Evolutionary conservation across 2,113 vertebrate species (phyloP).

Genomic region (Asarcornis scutulata): DNA sequence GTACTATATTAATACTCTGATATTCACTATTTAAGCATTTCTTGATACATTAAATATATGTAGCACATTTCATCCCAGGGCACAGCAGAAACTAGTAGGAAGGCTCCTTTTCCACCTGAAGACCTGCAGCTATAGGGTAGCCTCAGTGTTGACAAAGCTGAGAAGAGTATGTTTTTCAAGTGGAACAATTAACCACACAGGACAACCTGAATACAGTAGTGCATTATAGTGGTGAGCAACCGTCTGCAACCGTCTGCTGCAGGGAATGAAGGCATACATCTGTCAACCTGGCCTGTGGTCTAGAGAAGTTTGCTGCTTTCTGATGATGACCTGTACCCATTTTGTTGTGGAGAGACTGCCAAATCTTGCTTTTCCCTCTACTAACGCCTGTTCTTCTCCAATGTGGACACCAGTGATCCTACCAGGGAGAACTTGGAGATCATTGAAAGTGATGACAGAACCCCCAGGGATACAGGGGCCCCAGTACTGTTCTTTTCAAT

Average conservation of each 20-base stretch:
- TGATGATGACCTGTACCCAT: rapidly evolving
- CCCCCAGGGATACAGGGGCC: background rate
- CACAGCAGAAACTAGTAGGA: background rate
- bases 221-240: background rate
- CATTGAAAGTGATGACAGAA: background rate
- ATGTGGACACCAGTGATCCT: background rate
- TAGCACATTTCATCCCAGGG: background rate
- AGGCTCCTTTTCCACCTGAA: background rate
- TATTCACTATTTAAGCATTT: background rate
- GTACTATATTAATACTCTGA: background rate
- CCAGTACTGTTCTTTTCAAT: background rate
- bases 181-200: rapidly evolving
- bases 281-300: background rate
- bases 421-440: background rate
- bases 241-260: background rate
- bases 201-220: background rate
- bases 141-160: background rate
- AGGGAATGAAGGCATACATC: background rate
- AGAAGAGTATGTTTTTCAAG: background rate
- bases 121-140: background rate
- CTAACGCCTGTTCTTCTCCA: background rate
- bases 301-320: background rate
- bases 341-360: background rate
- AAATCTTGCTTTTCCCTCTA: background rate
- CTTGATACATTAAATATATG: background rate